phyloP scores from a whole-genome alignment of 2,113 vertebrate genomes.

The Xiphorhynchus elegans region DNA sequence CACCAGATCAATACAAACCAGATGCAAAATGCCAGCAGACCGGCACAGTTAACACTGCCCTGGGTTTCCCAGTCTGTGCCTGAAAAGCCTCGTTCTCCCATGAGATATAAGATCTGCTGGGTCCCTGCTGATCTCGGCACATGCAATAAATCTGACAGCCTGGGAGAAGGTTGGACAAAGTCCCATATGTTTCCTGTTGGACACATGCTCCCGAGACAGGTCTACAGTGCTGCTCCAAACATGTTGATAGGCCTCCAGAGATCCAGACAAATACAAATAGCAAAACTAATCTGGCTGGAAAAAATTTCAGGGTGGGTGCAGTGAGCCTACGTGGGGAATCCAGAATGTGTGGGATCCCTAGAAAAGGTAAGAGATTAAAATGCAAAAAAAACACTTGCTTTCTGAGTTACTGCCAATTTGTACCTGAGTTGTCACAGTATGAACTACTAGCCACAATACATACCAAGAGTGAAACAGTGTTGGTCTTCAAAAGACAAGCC shows the following conservation, averaged over 20 bases:
- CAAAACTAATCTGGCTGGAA: neutral
- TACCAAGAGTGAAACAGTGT: rapidly evolving
- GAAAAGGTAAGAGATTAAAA: neutral
- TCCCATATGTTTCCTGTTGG: neutral
- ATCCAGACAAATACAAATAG: neutral
- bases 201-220: neutral
- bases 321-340: neutral
- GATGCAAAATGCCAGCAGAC: neutral
- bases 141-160: neutral
- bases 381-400: rapidly evolving
- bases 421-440: neutral
- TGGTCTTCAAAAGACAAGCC: neutral
- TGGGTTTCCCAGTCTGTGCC: neutral
- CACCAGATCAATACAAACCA: neutral
- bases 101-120: neutral
- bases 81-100: neutral
- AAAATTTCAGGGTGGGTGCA: neutral
- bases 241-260: neutral
- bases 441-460: neutral
- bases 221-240: neutral
- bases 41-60: neutral
- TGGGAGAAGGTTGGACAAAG: neutral
- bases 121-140: neutral
- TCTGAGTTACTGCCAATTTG: neutral
- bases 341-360: neutral